phyloP scores from a whole-genome alignment of 2,888 invertebrate genomes.

The Anticlea derivata region DNA sequence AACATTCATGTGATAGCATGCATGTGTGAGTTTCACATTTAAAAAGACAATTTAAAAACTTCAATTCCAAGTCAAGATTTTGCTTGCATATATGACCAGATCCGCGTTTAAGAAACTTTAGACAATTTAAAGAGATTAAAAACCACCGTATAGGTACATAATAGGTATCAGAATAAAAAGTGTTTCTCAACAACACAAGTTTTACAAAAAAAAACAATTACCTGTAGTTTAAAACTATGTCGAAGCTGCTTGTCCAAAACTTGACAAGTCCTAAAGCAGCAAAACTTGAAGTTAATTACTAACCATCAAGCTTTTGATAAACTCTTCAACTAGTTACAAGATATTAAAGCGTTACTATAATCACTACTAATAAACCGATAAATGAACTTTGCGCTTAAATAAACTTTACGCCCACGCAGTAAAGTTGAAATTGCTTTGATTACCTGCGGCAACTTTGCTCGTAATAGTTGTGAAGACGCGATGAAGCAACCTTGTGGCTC shows the following conservation, averaged over 20 bases:
- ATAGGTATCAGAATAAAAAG: too few relatives aligned
- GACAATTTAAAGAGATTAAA: too few relatives aligned
- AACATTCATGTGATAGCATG: too few relatives aligned
- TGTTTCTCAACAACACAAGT: too few relatives aligned
- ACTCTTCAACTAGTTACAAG: not conserved
- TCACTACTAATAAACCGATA: slow-evolving; percentile 3
- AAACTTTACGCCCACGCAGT: slow-evolving; percentile 8
- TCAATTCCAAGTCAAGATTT: too few relatives aligned
- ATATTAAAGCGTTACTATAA: slow-evolving; percentile 4
- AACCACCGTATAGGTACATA: too few relatives aligned
- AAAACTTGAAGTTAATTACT: slow-evolving; percentile 5
- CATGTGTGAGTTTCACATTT: too few relatives aligned
- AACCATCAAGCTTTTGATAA: slow-evolving; percentile 7
- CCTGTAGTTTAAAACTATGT: not conserved
- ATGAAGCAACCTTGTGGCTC: slow-evolving; percentile 1
- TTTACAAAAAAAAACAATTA: too few relatives aligned
- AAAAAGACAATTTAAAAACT: too few relatives aligned
- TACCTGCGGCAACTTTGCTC: slow-evolving; percentile 14
- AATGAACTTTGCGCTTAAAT: slow-evolving; percentile 3
- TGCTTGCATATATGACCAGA: too few relatives aligned
- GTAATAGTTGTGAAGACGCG: slow-evolving; percentile 10
- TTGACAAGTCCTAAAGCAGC: not conserved
- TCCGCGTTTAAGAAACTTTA: too few relatives aligned
- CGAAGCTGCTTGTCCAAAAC: not conserved
- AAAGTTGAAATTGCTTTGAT: slow-evolving; percentile 24